phyloP scores from a whole-genome alignment of 2,113 vertebrate species.

The Eulacestoma nigropectus region DNA sequence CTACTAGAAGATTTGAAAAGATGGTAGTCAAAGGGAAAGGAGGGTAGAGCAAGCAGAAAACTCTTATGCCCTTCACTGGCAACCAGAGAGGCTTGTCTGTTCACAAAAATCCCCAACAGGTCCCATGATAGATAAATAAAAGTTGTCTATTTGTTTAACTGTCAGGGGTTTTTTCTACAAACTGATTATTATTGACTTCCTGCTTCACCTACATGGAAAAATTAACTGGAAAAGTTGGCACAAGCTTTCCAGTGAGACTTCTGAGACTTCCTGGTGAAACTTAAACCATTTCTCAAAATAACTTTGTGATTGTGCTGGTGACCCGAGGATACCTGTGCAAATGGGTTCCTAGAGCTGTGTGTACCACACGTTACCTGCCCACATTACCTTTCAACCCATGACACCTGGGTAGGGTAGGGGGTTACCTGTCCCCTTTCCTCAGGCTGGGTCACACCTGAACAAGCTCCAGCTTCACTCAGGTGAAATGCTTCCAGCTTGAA shows the following conservation, averaged over 20 bases:
- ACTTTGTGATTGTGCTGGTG: not conserved
- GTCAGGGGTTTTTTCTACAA: not conserved
- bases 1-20: not conserved
- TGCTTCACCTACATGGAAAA: not conserved
- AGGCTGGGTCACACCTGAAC: not conserved
- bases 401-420: too few species aligned
- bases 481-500: not conserved
- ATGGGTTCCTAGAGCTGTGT: not conserved
- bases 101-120: not conserved
- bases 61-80: not conserved
- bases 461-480: not conserved
- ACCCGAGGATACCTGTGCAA: not conserved
- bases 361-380: not conserved
- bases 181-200: not conserved
- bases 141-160: not conserved
- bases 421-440: not conserved
- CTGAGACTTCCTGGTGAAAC: not conserved
- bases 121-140: not conserved
- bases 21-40: not conserved
- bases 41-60: not conserved
- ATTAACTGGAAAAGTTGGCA: not conserved
- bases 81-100: not conserved
- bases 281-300: not conserved
- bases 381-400: too few species aligned
- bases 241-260: not conserved